phyloP scores from a whole-genome alignment of 2,797 vertebrate species.

The Sebastes jordani region DNA sequence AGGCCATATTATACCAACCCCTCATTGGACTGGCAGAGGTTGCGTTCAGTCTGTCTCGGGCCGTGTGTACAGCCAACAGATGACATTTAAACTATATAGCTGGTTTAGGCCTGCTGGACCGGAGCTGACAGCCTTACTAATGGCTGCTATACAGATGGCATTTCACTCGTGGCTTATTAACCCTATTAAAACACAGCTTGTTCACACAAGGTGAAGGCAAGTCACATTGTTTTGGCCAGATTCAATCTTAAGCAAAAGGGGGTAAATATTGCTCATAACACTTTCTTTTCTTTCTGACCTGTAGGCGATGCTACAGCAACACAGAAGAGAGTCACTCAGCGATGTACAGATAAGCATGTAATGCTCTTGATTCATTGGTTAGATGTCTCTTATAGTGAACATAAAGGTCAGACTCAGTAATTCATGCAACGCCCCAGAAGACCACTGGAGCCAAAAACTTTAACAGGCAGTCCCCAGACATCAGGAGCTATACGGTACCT shows the following conservation, averaged over 20 bases:
- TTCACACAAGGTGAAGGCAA: slow-evolving; percentile 57
- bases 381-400: slow-evolving; percentile 22
- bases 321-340: neutral
- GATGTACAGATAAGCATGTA: neutral
- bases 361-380: slow-evolving; percentile 29
- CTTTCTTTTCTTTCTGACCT: neutral
- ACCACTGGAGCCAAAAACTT: slow-evolving; percentile 20
- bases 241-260: slow-evolving; percentile 23
- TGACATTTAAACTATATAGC: slow-evolving; percentile 76
- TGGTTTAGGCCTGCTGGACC: slow-evolving; percentile 45
- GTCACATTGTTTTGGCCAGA: slow-evolving; percentile 49
- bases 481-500: slow-evolving; percentile 5
- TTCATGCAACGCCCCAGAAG: slow-evolving; percentile 28
- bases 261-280: slow-evolving; percentile 11
- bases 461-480: slow-evolving; percentile 30
- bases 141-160: slow-evolving; percentile 78
- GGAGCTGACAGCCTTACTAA: slow-evolving; percentile 71
- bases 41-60: slow-evolving; percentile 54
- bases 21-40: slow-evolving; percentile 62
- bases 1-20: slow-evolving; percentile 71
- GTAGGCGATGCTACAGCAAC: neutral
- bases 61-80: slow-evolving; percentile 53
- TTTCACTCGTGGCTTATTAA: slow-evolving; percentile 77
- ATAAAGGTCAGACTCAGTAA: slow-evolving; percentile 59
- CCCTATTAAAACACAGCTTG: slow-evolving; percentile 73